Base-by-base conservation (phyloP, 2,888 invertebrate species). In the Dicranocentrus wangi region DNA sequence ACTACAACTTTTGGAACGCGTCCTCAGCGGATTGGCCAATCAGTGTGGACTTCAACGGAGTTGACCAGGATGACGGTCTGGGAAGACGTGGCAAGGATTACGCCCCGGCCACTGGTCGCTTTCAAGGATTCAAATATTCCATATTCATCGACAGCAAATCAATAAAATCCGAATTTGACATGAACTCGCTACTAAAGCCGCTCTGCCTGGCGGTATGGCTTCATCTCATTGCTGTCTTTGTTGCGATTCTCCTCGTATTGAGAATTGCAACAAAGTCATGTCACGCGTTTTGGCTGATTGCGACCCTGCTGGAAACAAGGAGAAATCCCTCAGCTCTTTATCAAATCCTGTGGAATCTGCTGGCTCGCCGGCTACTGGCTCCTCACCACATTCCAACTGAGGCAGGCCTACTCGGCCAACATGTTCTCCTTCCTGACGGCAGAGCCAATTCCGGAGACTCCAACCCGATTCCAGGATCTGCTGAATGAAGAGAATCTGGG, bases 141-240 rank as follows among this genome's bases (percentile, higher is more conserved):
- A 32, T 73, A 15, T 73, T 63, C 23, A 51, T 73, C 1, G 63
- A 73, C 28, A 61, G 39, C 21, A 73, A 63, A 39, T 47, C 43
- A 3, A 61, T 73, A 13, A 61, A 73, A 19, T 19, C 72, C 5
- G 72, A 73, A 39, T 51, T 73, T 32, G 63, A 73, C 51, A 61
- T 63, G 72, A 63, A 28, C 0, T 51, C 63, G 3, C 32, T 73
- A 13, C 72, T 73, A 0, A 51, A 28, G 23, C 72, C 72, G 15
- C 51, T 73, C 13, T 3, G 17, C 2, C 19, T 19, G 10, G 8
- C 13, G 17, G 72, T 72, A 3, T 72, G 72, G 72, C 2, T 27
- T 10, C 8, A 7, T 39, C 19, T n/a, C 1, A 17, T 61, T 28
- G 25, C 63, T 2, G 5, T 51, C 1, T 10, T 23, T 1, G 1